Evolutionary conservation across 2,888 invertebrate species (phyloP).

Genomic region (Macrophya alboannulata): DNA sequence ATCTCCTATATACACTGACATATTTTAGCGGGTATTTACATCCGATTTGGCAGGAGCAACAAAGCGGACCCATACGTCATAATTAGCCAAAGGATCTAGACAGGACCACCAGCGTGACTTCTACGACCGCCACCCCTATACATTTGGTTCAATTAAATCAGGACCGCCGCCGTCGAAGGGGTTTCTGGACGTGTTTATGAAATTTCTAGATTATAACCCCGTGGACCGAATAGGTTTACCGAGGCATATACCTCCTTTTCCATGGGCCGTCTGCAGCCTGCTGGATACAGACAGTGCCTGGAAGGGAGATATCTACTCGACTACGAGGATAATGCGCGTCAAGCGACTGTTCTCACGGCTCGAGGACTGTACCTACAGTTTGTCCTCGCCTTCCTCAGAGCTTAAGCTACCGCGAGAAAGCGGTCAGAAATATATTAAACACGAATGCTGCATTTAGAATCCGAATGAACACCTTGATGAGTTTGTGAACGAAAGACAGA

Average conservation of each 20-base stretch:
- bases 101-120: slow-evolving; percentile 73
- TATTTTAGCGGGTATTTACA: slow-evolving; percentile 12
- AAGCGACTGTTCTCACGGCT: slow-evolving; percentile 54
- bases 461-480: background rate
- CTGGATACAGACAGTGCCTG: slow-evolving; percentile 40
- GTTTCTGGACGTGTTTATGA: slow-evolving; percentile 67
- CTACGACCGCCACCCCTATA: slow-evolving; percentile 70
- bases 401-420: slow-evolving; percentile 19
- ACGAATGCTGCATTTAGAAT: background rate
- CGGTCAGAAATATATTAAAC: slow-evolving; percentile 31
- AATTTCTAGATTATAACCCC: slow-evolving; percentile 66
- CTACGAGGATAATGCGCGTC: slow-evolving; percentile 43
- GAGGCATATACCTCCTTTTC: slow-evolving; percentile 1
- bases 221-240: slow-evolving; percentile 28
- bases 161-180: slow-evolving; percentile 64
- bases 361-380: slow-evolving; percentile 44
- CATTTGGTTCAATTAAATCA: slow-evolving; percentile 76
- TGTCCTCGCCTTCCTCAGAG: slow-evolving; percentile 28
- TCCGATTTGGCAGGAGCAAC: slow-evolving; percentile 44
- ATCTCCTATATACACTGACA: background rate
- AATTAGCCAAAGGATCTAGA: slow-evolving; percentile 70
- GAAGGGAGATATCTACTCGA: slow-evolving; percentile 41
- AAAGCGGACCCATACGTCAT: slow-evolving; percentile 70
- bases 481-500: background rate
- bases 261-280: slow-evolving; percentile 32